Conservation (phyloP, 1,140 invertebrate species). For the Chionoecetes opilio region DNA sequence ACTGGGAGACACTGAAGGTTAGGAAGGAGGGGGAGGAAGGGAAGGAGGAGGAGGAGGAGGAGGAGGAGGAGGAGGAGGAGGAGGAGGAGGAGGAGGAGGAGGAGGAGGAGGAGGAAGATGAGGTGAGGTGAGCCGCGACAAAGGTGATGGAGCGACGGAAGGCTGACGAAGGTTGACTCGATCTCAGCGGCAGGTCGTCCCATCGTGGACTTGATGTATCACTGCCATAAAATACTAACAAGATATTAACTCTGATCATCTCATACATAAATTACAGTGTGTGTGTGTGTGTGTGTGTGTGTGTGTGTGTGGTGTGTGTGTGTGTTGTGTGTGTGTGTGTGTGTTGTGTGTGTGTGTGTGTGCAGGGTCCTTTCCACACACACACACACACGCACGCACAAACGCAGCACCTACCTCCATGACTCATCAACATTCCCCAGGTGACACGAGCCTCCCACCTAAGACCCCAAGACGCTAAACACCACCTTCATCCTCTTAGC, state of each 20-base stretch:
- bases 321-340: background rate
- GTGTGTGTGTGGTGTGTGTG: too few relatives aligned
- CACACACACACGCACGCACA: constrained; percentile 37
- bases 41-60: too few relatives aligned
- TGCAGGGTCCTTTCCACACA: background rate
- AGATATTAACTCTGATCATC: constrained; percentile 78
- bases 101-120: background rate
- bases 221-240: constrained; percentile 77
- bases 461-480: background rate
- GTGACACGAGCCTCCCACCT: background rate
- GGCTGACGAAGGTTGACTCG: background rate
- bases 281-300: constrained; percentile 11
- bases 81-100: background rate
- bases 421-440: constrained; percentile 52
- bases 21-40: too few relatives aligned
- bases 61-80: background rate
- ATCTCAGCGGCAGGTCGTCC: constrained; percentile 1
- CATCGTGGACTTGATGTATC: constrained; percentile 63
- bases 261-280: constrained; percentile 77
- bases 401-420: background rate
- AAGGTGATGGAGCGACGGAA: background rate
- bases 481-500: background rate
- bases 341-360: too few relatives aligned
- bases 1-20: background rate
- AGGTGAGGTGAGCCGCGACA: background rate